Evolutionary conservation across 1,140 invertebrate genomes (phyloP).

Genomic region (Drosophila yakuba): DNA sequence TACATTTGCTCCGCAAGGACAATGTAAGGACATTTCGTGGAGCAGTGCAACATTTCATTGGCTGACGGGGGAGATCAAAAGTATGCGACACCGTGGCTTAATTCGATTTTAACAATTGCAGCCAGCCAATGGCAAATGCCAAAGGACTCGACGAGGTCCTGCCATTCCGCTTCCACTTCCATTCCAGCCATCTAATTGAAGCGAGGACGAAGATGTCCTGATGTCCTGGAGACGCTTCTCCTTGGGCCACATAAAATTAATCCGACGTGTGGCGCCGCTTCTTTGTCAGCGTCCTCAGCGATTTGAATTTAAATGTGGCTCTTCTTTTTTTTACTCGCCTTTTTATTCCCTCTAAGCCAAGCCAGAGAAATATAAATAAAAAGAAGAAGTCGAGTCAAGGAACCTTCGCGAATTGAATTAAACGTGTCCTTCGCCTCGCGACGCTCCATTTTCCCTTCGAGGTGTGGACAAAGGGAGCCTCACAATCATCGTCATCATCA

Average conservation of each 20-base stretch:
- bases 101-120: slow-evolving; percentile 83
- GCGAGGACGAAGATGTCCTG: slow-evolving; percentile 40
- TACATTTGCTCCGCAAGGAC: slow-evolving; percentile 68
- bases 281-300: slow-evolving; percentile 77
- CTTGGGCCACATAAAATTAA: slow-evolving; percentile 77
- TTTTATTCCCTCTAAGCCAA: slow-evolving; percentile 60
- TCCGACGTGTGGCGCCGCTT: slow-evolving; percentile 79
- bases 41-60: slow-evolving; percentile 78
- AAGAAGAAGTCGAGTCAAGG: slow-evolving; percentile 49
- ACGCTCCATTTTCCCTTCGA: slow-evolving; percentile 29
- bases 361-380: slow-evolving; percentile 35
- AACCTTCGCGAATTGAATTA: slow-evolving; percentile 81
- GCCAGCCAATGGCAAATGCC: slow-evolving; percentile 74
- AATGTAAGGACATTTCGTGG: slow-evolving; percentile 76
- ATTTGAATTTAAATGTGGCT: slow-evolving; percentile 80
- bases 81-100: slow-evolving; percentile 83
- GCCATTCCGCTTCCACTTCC: slow-evolving; percentile 9
- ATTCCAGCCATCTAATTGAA: slow-evolving; percentile 56
- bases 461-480: slow-evolving; percentile 51
- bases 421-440: slow-evolving; percentile 64
- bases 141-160: slow-evolving; percentile 31
- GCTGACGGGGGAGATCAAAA: slow-evolving; percentile 80
- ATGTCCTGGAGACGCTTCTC: slow-evolving; percentile 37
- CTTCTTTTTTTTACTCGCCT: slow-evolving; percentile 48
- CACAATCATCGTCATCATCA: not conserved